phyloP scores from a whole-genome alignment of 2,797 vertebrate genomes.

The Acanthurus lineatus region DNA sequence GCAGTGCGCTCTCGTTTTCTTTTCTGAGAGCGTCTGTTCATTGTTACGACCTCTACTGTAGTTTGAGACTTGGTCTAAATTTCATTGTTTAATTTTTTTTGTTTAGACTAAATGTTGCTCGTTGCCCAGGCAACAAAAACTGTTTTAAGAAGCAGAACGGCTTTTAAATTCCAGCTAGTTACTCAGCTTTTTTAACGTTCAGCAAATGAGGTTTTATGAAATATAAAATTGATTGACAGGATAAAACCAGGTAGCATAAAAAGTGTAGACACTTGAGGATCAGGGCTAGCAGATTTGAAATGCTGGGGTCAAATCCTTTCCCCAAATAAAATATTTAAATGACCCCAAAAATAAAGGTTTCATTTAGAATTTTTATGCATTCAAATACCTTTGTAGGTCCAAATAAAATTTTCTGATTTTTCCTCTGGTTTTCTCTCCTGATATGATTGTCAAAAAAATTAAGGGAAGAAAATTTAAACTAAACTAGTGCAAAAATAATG shows the following conservation, averaged over 20 bases:
- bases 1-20: too few species aligned
- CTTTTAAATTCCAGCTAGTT: not conserved
- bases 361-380: too few species aligned
- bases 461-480: too few species aligned
- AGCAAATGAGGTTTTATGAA: not conserved
- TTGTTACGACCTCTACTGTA: not conserved
- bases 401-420: too few species aligned
- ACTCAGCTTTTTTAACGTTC: not conserved
- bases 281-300: too few species aligned
- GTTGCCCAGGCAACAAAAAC: conserved; percentile 14
- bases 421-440: too few species aligned
- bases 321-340: not conserved
- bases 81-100: not conserved
- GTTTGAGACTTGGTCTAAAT: not conserved
- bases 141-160: not conserved
- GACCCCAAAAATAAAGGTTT: not conserved
- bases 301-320: too few species aligned
- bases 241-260: too few species aligned
- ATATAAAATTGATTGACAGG: not conserved
- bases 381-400: too few species aligned
- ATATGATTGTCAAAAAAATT: too few species aligned
- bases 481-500: too few species aligned
- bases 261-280: not conserved
- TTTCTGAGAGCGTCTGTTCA: not conserved
- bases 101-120: not conserved